phyloP scores from a whole-genome alignment of 2,797 vertebrate species.

The Thunnus albacares region DNA sequence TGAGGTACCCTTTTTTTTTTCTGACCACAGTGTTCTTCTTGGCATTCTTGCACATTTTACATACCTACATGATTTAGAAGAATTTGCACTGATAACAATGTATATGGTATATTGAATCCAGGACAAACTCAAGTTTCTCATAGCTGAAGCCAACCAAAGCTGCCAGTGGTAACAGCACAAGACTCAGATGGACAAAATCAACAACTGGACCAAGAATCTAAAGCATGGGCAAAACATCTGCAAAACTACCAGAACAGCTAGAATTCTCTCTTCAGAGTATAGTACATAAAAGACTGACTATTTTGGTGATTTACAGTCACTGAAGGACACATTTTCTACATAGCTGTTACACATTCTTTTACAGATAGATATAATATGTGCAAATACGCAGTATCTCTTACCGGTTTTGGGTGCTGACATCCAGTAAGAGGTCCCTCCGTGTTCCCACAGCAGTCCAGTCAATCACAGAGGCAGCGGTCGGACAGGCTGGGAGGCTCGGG shows the following conservation, averaged over 20 bases:
- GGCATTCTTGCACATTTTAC: slow-evolving; percentile 6
- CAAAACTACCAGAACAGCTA: slow-evolving; percentile 8
- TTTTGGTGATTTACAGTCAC: slow-evolving; percentile 2
- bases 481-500: slow-evolving; percentile 26
- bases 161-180: slow-evolving; percentile 10
- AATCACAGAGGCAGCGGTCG: slow-evolving; percentile 48
- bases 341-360: slow-evolving; percentile 9
- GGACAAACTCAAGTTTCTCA: slow-evolving; percentile 36
- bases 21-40: slow-evolving; percentile 19
- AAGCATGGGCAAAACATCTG: slow-evolving; percentile 16
- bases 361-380: neutral
- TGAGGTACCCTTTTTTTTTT: neutral
- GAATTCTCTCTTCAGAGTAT: neutral
- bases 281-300: neutral
- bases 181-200: slow-evolving; percentile 30
- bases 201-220: slow-evolving; percentile 18
- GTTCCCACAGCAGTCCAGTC: slow-evolving; percentile 55
- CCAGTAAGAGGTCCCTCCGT: slow-evolving; percentile 49
- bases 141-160: slow-evolving; percentile 42
- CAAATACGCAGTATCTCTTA: slow-evolving; percentile 52
- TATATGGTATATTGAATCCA: slow-evolving; percentile 13
- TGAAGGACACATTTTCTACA: slow-evolving; percentile 11
- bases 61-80: neutral
- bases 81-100: slow-evolving; percentile 8
- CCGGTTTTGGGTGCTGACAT: slow-evolving; percentile 68